Evolutionary conservation across 2,113 vertebrate genomes (phyloP).

Genomic region (Ameiurus melas): DNA sequence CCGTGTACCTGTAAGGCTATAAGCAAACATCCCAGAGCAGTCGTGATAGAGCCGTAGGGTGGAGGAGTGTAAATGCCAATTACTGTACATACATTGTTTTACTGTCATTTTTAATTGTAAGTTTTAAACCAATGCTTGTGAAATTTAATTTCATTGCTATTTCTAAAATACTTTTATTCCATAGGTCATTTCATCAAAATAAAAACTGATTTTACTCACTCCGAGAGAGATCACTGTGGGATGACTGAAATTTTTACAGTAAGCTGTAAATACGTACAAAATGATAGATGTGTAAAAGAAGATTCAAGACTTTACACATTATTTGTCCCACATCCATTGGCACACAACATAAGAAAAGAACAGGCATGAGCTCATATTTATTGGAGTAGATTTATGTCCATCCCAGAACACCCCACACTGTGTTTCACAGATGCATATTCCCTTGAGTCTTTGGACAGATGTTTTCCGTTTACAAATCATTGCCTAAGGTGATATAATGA

Average conservation of each 20-base stretch:
- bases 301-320: slow-evolving; percentile 5
- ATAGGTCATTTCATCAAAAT: neutral
- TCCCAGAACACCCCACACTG: slow-evolving; percentile 32
- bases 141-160: neutral
- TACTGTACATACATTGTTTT: neutral
- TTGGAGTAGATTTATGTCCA: slow-evolving; percentile 16
- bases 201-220: neutral
- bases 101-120: neutral
- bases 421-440: slow-evolving; percentile 35
- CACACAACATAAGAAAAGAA: slow-evolving; percentile 11
- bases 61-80: neutral
- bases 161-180: neutral
- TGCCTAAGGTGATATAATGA: neutral
- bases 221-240: neutral
- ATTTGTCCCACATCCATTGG: slow-evolving; percentile 52
- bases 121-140: neutral
- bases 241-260: slow-evolving; percentile 12
- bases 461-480: slow-evolving; percentile 16
- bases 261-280: neutral
- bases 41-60: neutral
- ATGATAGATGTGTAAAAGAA: neutral
- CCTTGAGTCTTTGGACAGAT: slow-evolving; percentile 31
- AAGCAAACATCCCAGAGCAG: neutral
- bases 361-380: slow-evolving; percentile 53
- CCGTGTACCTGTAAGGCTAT: neutral